A percentile compares a stretch with the other conserved stretches of the same genome.
phyloP scores from a whole-genome alignment of 1,140 invertebrate species.

The Drosophila navojoa region DNA sequence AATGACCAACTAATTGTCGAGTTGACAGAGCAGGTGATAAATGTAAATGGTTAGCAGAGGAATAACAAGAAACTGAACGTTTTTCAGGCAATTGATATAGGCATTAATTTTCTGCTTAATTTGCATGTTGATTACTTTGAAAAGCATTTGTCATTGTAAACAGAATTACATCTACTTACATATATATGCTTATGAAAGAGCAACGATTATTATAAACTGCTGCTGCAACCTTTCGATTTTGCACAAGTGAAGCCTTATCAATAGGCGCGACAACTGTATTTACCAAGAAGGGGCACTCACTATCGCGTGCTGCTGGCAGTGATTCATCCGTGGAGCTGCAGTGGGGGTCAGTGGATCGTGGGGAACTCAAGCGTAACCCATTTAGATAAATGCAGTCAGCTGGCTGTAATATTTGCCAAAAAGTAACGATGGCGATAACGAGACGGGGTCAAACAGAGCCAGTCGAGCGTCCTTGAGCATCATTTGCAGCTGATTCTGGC shows the following conservation, averaged over 20 bases:
- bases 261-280: neutral
- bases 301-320: constrained; percentile 11
- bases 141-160: too few relatives aligned
- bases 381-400: constrained; percentile 56
- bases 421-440: constrained; percentile 32
- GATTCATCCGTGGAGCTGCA: constrained; percentile 8
- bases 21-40: constrained; percentile 11
- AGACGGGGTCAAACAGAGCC: constrained; percentile 28
- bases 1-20: constrained; percentile 32
- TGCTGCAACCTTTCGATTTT: neutral
- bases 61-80: neutral
- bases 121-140: too few relatives aligned
- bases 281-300: neutral
- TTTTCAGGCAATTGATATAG: neutral
- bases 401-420: constrained; percentile 41
- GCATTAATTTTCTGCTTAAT: neutral
- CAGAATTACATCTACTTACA: too few relatives aligned
- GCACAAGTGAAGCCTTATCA: neutral
- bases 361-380: constrained; percentile 25
- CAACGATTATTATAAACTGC: neutral
- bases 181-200: too few relatives aligned
- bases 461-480: constrained; percentile 46
- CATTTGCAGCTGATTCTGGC: constrained; percentile 53
- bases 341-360: neutral
- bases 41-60: neutral